Conservation (phyloP, 2,888 invertebrate species). For the Argyresthia albistria region DNA sequence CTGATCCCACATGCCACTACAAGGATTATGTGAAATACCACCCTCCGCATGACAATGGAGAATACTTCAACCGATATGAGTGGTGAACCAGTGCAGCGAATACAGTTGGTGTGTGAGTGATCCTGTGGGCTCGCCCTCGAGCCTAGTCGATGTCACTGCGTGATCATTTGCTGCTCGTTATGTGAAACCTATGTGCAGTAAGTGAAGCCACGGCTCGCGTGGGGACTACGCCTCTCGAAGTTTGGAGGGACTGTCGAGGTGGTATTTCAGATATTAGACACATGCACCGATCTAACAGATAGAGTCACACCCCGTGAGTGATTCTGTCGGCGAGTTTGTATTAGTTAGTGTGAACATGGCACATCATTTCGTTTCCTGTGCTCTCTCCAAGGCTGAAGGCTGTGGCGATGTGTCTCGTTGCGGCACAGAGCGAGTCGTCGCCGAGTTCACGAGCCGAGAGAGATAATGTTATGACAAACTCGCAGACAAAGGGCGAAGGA, state of each 20-base stretch:
- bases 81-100: conserved; percentile 16
- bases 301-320: conserved; percentile 3
- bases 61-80: conserved; percentile 9
- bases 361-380: too few relatives aligned
- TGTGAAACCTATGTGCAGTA: neutral
- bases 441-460: too few relatives aligned
- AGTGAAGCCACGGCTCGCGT: conserved; percentile 13
- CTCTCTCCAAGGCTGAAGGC: too few relatives aligned
- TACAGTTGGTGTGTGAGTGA: conserved; percentile 14
- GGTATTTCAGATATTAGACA: conserved; percentile 59
- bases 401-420: too few relatives aligned
- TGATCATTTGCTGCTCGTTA: conserved; percentile 50
- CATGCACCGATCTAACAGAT: conserved; percentile 47
- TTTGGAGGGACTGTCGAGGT: conserved; percentile 36
- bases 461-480: too few relatives aligned
- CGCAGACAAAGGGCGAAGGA: conserved; percentile 17
- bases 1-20: conserved; percentile 49
- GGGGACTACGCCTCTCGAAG: neutral
- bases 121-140: neutral
- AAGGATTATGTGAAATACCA: conserved; percentile 58
- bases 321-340: too few relatives aligned
- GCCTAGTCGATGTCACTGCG: too few relatives aligned
- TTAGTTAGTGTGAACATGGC: too few relatives aligned
- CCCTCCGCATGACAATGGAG: conserved; percentile 33
- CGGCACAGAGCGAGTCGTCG: too few relatives aligned